Conservation (phyloP, 2,797 vertebrate species). For the Odontamblyopus rebecca region DNA sequence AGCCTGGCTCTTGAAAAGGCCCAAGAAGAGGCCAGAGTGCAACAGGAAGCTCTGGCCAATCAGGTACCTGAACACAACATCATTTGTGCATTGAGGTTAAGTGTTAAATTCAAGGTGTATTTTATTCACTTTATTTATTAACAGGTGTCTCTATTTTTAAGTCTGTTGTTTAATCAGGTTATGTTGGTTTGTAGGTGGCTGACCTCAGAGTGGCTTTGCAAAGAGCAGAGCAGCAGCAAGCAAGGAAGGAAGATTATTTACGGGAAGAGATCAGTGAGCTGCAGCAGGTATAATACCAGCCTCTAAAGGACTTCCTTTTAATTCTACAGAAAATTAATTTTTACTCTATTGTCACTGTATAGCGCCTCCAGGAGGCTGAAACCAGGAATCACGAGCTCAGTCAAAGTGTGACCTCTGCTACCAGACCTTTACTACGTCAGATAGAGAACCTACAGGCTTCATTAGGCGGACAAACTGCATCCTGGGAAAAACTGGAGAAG, state of each 20-base stretch:
- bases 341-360: constrained; percentile 8
- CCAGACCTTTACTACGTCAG: constrained; percentile 91
- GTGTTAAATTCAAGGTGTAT: background rate
- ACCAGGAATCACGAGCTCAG: constrained; percentile 94
- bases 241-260: constrained; percentile 95
- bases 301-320: background rate
- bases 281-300: constrained; percentile 83
- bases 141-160: too few relatives aligned
- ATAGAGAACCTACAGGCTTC: constrained; percentile 97
- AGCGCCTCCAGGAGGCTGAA: constrained; percentile 95
- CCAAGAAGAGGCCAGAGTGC: constrained; percentile 88
- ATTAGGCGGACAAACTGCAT: constrained; percentile 86
- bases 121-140: too few relatives aligned
- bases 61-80: constrained; percentile 76
- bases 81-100: background rate
- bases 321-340: background rate
- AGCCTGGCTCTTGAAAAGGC: constrained; percentile 85
- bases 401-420: constrained; percentile 92
- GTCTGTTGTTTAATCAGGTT: background rate
- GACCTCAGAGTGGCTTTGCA: constrained; percentile 91
- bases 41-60: constrained; percentile 89
- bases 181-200: constrained; percentile 79
- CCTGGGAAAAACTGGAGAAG: constrained; percentile 96
- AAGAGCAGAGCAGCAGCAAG: constrained; percentile 91
- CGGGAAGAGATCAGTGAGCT: constrained; percentile 94